These are phyloP conservation scores for Lepilemur septentrionalis DNA, from an alignment of 2,797 vertebrate genomes.

Conservation along the genomic window DNA sequence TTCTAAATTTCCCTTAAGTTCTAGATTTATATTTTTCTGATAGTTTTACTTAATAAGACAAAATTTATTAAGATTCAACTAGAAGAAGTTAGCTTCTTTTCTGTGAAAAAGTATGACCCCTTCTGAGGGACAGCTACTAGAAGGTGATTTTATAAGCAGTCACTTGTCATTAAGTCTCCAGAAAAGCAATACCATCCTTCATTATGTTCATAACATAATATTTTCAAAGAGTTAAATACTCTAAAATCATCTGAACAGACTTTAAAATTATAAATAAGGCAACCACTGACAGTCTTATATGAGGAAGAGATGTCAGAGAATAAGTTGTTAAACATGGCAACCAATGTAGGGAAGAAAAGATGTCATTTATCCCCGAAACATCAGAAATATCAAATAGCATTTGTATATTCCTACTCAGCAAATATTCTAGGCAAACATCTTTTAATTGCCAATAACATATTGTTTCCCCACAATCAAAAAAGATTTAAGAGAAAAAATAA, in stretches of 20 bases:
- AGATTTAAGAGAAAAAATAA: conserved; percentile 32
- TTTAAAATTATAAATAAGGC: conserved; percentile 2
- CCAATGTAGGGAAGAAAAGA: not conserved
- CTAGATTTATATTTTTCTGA: conserved; percentile 15
- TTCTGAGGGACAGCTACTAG: not conserved
- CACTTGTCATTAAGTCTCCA: not conserved
- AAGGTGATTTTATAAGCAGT: not conserved
- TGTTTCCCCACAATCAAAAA: conserved; percentile 6
- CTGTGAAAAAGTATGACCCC: not conserved
- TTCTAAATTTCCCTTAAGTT: not conserved
- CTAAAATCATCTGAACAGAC: not conserved
- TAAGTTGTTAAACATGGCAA: not conserved
- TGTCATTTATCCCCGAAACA: not conserved
- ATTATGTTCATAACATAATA: not conserved
- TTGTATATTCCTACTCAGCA: not conserved
- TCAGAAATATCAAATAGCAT: not conserved
- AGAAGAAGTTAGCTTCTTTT: not conserved
- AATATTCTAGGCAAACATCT: not conserved
- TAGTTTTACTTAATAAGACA: conserved; percentile 28
- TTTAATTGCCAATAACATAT: conserved; percentile 6
- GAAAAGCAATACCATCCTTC: conserved; percentile 22
- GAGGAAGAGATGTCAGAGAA: not conserved
- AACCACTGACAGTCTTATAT: not conserved
- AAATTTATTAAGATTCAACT: not conserved
- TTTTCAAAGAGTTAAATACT: conserved; percentile 9